These are phyloP conservation scores for Rhagoletis zephyria DNA, from an alignment of 1,140 invertebrate species.

Conservation along the genomic window DNA sequence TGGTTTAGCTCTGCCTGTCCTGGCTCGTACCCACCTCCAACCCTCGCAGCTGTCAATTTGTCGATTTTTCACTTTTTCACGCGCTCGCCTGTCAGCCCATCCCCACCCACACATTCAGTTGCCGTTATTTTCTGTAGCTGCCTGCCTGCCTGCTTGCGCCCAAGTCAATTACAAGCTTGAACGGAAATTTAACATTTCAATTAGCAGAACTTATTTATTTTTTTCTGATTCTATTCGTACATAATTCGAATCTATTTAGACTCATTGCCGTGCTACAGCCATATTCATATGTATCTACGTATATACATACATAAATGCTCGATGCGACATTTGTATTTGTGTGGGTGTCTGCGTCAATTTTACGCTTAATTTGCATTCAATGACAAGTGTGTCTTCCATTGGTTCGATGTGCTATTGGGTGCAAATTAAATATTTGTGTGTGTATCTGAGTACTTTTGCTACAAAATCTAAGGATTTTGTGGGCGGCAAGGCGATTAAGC, in stretches of 20 bases:
- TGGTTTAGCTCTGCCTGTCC: background rate
- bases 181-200: slow-evolving; percentile 72
- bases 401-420: background rate
- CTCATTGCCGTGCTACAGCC: background rate
- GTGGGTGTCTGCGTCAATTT: slow-evolving; percentile 13
- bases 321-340: slow-evolving; percentile 14
- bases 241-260: background rate
- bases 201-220: slow-evolving; percentile 61
- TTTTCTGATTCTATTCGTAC: background rate
- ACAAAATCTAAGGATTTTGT: background rate
- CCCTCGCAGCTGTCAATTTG: slow-evolving; percentile 33
- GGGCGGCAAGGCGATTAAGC: background rate
- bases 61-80: slow-evolving; percentile 49
- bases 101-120: background rate
- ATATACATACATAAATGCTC: background rate
- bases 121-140: background rate
- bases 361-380: slow-evolving; percentile 53
- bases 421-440: background rate
- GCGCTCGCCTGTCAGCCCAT: slow-evolving; percentile 10
- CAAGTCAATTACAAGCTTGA: slow-evolving; percentile 72
- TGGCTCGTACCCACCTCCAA: background rate
- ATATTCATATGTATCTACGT: background rate
- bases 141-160: background rate
- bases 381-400: slow-evolving; percentile 33
- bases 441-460: background rate